Conservation (phyloP, 2,888 invertebrate genomes). For the Caenorhabditis afra region DNA sequence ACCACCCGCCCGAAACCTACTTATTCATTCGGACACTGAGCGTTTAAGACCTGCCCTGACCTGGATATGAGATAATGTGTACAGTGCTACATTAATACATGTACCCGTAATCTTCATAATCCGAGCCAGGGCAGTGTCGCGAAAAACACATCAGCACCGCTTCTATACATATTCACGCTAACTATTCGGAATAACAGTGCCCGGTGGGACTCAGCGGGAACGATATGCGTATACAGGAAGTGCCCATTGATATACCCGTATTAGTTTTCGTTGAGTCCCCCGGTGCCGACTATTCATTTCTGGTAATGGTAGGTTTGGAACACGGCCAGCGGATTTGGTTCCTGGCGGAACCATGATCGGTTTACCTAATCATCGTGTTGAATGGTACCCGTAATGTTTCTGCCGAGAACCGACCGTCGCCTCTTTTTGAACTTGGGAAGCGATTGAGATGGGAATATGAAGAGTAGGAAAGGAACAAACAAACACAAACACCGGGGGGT, state of each 20-base stretch:
- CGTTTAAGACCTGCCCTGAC: slow-evolving; percentile 39
- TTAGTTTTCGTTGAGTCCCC: slow-evolving; percentile 62
- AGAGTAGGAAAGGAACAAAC: too few species aligned
- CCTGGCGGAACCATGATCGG: slow-evolving; percentile 47
- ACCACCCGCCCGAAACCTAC: not conserved
- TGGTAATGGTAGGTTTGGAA: slow-evolving; percentile 31
- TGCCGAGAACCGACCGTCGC: slow-evolving; percentile 42
- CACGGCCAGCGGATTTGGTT: slow-evolving; percentile 19
- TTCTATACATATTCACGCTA: not conserved
- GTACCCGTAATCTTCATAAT: slow-evolving; percentile 64
- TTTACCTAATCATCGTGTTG: slow-evolving; percentile 22
- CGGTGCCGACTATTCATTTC: not conserved
- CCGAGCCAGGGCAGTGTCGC: slow-evolving; percentile 47
- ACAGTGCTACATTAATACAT: slow-evolving; percentile 13
- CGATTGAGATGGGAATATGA: too few species aligned
- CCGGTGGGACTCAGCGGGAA: slow-evolving; percentile 50
- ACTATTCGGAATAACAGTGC: slow-evolving; percentile 13
- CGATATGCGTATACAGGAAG: slow-evolving; percentile 35
- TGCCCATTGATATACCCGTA: slow-evolving; percentile 54
- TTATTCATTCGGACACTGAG: not conserved
- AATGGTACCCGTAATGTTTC: slow-evolving; percentile 61
- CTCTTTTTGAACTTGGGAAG: not conserved
- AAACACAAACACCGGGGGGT: too few species aligned
- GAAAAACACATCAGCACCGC: too few species aligned
- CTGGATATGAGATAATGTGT: slow-evolving; percentile 59